Base-by-base conservation (phyloP, 2,113 vertebrate species). In the Indicator maculatus region DNA sequence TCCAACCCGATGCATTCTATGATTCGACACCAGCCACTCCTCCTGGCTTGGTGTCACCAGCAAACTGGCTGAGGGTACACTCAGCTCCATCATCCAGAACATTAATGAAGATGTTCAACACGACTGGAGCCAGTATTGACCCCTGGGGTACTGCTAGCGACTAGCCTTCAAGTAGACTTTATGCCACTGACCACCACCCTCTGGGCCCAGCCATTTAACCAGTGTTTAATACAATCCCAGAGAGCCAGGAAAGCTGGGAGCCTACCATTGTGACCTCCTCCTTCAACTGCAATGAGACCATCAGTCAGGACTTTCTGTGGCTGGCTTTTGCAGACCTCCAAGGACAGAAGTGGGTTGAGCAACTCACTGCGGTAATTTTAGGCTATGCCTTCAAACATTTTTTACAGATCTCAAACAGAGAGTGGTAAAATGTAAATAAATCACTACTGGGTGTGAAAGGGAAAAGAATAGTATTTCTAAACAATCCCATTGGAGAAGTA, bases 201-300 rank as follows among this genome's bases (percentile, higher is more conserved):
- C 64, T 66, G 45, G 8, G n/a, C 31, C 28, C 4, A 12, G 26
- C 28, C 17, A 24, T 84, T 74, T 45, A 78, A 6, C 3, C 17
- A n/a, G 30, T 36, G 91, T 86, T 59, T 63, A 71, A 78, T 9
- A 61, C 28, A 44, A 73, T 5, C 12, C 31, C 31, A 69, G 61
- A 79, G 85, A 70, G 55, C 28, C 72, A 83, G 59, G 71, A 75
- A 71, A 91, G 28, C 23, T 1, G 1, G 8, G 59, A 73, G 8
- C 31, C 64, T 2, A 4, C 4, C 16, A 28, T n/a, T 39, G 20
- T 0, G 5, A 67, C 50, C 39, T 67, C n/a, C 26, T 77, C 56
- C 17, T 75, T 61, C 71, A 76, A 0, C 6, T 2, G 4, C 0
- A 0, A 12, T 9, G 9, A 78, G 23, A 56, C 36, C 74, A 36